Percentiles rank a stretch among this genome's conserved stretches.
Evolutionary conservation across 1,140 invertebrate genomes (phyloP).

Genomic region (Danaus melanippus): DNA sequence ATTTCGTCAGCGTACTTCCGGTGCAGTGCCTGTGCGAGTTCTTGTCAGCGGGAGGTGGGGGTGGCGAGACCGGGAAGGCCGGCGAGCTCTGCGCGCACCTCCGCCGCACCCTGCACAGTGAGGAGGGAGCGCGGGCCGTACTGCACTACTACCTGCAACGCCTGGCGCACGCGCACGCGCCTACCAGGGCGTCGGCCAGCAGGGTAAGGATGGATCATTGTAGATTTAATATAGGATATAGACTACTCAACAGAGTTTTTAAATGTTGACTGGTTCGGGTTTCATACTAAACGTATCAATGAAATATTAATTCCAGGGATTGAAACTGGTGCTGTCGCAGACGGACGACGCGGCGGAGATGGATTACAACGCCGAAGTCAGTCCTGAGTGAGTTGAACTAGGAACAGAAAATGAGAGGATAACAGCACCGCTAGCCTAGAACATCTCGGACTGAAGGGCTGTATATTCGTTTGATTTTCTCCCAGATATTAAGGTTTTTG

Average conservation of each 20-base stretch:
- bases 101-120: slow-evolving; percentile 76
- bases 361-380: slow-evolving; percentile 66
- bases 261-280: background rate
- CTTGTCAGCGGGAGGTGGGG: slow-evolving; percentile 81
- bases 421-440: too few relatives aligned
- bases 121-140: slow-evolving; percentile 81
- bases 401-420: background rate
- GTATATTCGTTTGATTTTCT: too few relatives aligned
- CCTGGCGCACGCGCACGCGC: slow-evolving; percentile 85
- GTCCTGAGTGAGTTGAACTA: slow-evolving; percentile 61
- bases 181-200: slow-evolving; percentile 81
- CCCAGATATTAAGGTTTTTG: too few relatives aligned
- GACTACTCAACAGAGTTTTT: too few relatives aligned
- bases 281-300: too few relatives aligned
- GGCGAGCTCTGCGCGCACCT: slow-evolving; percentile 84
- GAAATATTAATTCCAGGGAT: slow-evolving; percentile 65
- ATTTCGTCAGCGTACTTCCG: slow-evolving; percentile 80
- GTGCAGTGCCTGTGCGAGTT: slow-evolving; percentile 98
- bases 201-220: slow-evolving; percentile 30
- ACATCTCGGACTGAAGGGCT: too few relatives aligned
- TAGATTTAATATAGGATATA: background rate
- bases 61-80: slow-evolving; percentile 80
- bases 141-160: slow-evolving; percentile 93
- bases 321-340: slow-evolving; percentile 76
- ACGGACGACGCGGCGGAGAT: slow-evolving; percentile 53